Base-by-base conservation (phyloP, 92 coral and sea anemone species). In the Chrysogorgia sp. region DNA sequence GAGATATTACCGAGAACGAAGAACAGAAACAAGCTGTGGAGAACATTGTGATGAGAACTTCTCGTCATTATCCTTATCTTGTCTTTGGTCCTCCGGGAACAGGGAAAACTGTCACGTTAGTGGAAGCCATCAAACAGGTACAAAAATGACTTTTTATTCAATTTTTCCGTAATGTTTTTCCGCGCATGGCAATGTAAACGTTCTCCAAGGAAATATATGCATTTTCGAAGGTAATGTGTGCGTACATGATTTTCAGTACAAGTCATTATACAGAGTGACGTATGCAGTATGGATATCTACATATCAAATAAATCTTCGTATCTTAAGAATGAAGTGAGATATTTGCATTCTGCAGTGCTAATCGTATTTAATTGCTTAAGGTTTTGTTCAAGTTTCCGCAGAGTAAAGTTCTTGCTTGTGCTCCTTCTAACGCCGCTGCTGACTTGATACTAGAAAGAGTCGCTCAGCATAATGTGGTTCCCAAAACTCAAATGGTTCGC, bases 81-180 rank as follows among this genome's bases (percentile, higher is more conserved):
- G 83, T 90, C 65, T 90, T 90, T 88, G 96, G 96, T 10, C 96
- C 96, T 12, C 96, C 96, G 3, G 96, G 96, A n/a, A 90, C 96
- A 2, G 96, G 96, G 13, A 90, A 90, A 79, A 90, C 96, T 1
- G 92, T 90, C 7, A 90, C 96, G 0, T 76, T 90, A 15, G 96
- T 90, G 0, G 96, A 90, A 67, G 83, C 96, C 17, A 90, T 90
- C 40, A 90, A 90, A 63, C 96, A 90, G 90, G 96, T 90, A 43
- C 50, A 43, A 43, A 43, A 43, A 8, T 9, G 50, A 8, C 17
- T 43, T 43, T 43, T 43, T 43, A 43, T 17, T 43, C 17, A 17
- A 43, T 43, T 43, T 17, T 43, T 43, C 50, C 8, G 17, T 43
- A 43, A 43, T 8, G 50, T 43, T 43, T 43, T n/a, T n/a, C n/a